phyloP scores from a whole-genome alignment of 2,113 vertebrate genomes.

The Piaya cayana region DNA sequence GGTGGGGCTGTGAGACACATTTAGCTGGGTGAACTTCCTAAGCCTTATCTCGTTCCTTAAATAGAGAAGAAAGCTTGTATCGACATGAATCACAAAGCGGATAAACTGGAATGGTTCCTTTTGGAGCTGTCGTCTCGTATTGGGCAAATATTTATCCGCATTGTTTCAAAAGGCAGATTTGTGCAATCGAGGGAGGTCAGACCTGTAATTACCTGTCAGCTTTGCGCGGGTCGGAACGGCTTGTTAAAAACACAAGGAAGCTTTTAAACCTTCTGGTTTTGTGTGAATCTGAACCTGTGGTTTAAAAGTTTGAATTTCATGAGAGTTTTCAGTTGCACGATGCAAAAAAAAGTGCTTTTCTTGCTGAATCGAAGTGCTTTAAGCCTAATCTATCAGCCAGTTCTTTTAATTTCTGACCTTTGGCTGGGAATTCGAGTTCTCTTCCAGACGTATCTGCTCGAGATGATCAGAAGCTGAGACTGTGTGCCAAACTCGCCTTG shows the following conservation, averaged over 20 bases:
- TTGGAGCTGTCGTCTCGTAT: not conserved
- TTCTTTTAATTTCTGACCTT: not conserved
- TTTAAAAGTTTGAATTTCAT: not conserved
- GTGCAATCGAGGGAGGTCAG: slow-evolving; percentile 55
- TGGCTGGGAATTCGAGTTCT: not conserved
- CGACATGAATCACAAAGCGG: slow-evolving; percentile 48
- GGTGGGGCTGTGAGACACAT: not conserved
- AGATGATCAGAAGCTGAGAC: slow-evolving; percentile 18
- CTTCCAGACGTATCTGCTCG: not conserved
- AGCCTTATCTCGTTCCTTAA: slow-evolving; percentile 18
- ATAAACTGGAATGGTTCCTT: slow-evolving; percentile 71
- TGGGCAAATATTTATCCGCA: slow-evolving; percentile 62
- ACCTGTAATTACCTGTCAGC: slow-evolving; percentile 60
- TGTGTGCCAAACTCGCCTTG: slow-evolving; percentile 19
- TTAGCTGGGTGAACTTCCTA: slow-evolving; percentile 18
- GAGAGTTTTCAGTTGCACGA: not conserved
- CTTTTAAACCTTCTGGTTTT: not conserved
- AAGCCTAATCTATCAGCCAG: not conserved
- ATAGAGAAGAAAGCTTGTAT: slow-evolving; percentile 49
- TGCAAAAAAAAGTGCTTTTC: not conserved
- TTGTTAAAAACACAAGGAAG: slow-evolving; percentile 13
- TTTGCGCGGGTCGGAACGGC: not conserved
- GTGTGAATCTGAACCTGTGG: not conserved
- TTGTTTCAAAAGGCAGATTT: slow-evolving; percentile 59
- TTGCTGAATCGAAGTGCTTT: not conserved